Evolutionary conservation across 2,113 vertebrate species (phyloP).

Genomic region (Microcebus ravelobensis): DNA sequence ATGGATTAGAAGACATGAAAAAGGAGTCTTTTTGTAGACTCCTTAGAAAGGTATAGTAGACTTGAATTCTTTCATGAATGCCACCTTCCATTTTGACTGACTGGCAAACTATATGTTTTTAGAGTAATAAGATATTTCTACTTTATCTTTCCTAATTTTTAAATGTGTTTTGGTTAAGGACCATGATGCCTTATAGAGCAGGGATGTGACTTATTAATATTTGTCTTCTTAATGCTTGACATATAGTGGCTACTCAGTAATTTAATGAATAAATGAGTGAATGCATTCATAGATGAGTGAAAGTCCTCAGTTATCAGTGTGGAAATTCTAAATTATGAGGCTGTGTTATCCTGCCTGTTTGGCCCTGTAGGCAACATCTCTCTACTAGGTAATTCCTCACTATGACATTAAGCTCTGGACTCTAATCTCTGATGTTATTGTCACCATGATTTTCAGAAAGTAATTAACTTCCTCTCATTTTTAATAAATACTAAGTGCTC

Average conservation of each 20-base stretch:
- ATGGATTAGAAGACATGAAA: slow-evolving; percentile 16
- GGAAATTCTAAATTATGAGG: not conserved
- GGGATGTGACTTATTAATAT: not conserved
- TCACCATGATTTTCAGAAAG: slow-evolving; percentile 38
- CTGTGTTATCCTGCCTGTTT: not conserved
- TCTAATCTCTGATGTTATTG: not conserved
- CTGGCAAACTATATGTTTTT: not conserved
- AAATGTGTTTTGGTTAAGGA: not conserved
- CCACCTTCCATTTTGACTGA: not conserved
- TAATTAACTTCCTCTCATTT: not conserved
- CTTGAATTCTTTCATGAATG: not conserved
- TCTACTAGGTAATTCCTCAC: not conserved
- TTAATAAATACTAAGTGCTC: not conserved
- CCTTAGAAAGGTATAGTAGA: not conserved
- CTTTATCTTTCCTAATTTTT: not conserved
- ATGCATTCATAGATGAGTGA: not conserved
- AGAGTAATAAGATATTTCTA: not conserved
- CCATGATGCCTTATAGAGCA: not conserved
- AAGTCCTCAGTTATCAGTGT: not conserved
- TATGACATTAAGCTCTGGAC: not conserved
- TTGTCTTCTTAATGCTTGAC: not conserved
- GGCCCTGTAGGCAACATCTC: not conserved
- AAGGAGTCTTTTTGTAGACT: not conserved
- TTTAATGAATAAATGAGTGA: not conserved
- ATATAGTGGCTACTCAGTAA: not conserved